phyloP scores from a whole-genome alignment of 2,888 invertebrate species.

The Mythimna albipuncta region DNA sequence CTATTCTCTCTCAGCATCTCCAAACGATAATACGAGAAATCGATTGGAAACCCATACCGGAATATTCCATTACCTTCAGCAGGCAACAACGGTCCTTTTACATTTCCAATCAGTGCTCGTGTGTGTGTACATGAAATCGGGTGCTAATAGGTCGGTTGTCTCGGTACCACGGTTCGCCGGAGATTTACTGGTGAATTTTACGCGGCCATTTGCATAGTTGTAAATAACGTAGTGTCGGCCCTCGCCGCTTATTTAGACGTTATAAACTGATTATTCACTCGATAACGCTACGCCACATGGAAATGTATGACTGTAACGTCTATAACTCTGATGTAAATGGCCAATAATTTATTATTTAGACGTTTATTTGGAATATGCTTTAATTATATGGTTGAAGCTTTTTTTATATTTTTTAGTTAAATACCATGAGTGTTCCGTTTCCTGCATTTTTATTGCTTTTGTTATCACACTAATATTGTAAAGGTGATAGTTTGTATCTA shows the following conservation, averaged over 20 bases:
- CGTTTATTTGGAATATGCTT: slow-evolving; percentile 39
- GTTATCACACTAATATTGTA: background rate
- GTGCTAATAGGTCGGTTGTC: slow-evolving; percentile 77
- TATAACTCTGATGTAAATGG: slow-evolving; percentile 69
- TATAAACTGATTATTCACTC: slow-evolving; percentile 83
- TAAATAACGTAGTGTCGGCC: slow-evolving; percentile 83
- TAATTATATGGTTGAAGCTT: slow-evolving; percentile 39
- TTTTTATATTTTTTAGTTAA: slow-evolving; percentile 9
- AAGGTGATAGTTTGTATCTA: too few relatives aligned
- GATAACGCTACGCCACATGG: slow-evolving; percentile 81
- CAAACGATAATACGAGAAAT: slow-evolving; percentile 43
- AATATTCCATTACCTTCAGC: slow-evolving; percentile 51
- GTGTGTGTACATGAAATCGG: slow-evolving; percentile 56
- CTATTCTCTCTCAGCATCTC: slow-evolving; percentile 16
- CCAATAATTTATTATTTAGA: slow-evolving; percentile 57
- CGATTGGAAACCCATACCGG: slow-evolving; percentile 49
- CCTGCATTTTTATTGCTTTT: slow-evolving; percentile 7
- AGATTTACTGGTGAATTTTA: slow-evolving; percentile 81
- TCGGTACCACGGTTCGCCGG: slow-evolving; percentile 68
- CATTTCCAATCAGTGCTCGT: slow-evolving; percentile 62
- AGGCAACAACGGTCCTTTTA: slow-evolving; percentile 56
- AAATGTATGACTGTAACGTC: slow-evolving; percentile 75
- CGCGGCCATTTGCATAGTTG: slow-evolving; percentile 80
- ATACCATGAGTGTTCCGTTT: slow-evolving; percentile 1
- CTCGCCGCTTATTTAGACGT: slow-evolving; percentile 84